A percentile compares a stretch with the other conserved stretches of the same genome.
phyloP scores from a whole-genome alignment of 2,888 invertebrate species.

The Acronicta leporina region DNA sequence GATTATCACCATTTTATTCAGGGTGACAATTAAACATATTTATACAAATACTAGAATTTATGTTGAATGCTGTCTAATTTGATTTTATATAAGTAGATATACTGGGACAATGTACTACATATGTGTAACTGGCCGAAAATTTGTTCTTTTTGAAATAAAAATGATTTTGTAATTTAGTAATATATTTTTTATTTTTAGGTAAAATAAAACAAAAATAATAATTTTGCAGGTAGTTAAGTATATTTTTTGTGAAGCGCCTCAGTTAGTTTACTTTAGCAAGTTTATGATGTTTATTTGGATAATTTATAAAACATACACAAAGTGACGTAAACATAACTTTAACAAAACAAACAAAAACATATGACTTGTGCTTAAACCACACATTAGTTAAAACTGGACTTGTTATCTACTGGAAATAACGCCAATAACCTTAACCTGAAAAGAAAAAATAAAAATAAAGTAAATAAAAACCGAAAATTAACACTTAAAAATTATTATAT shows the following conservation, averaged over 20 bases:
- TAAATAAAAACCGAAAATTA: slow-evolving; percentile 46
- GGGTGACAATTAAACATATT: too few relatives aligned
- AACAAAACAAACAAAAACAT: slow-evolving; percentile 53
- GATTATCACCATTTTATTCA: too few relatives aligned
- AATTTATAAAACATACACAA: slow-evolving; percentile 18
- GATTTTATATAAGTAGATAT: too few relatives aligned
- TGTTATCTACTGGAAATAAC: slow-evolving; percentile 22
- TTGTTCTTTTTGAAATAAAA: too few relatives aligned
- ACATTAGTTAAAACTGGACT: slow-evolving; percentile 16
- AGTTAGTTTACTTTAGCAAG: slow-evolving; percentile 6
- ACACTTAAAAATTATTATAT: slow-evolving; percentile 52
- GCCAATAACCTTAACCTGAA: slow-evolving; percentile 45
- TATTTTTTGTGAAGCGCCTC: not conserved
- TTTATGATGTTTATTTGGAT: slow-evolving; percentile 6
- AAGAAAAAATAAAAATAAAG: slow-evolving; percentile 48
- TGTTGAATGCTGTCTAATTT: too few relatives aligned
- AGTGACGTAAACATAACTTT: slow-evolving; percentile 35
- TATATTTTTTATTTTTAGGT: not conserved
- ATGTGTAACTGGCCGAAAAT: too few relatives aligned
- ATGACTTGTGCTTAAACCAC: not conserved
- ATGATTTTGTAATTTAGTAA: too few relatives aligned
- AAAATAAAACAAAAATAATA: slow-evolving; percentile 6
- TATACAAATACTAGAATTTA: too few relatives aligned
- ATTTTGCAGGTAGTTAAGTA: not conserved
- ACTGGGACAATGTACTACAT: too few relatives aligned